These are phyloP conservation scores for Copidosoma floridanum DNA, from an alignment of 1,140 invertebrate species.

Conservation along the genomic window DNA sequence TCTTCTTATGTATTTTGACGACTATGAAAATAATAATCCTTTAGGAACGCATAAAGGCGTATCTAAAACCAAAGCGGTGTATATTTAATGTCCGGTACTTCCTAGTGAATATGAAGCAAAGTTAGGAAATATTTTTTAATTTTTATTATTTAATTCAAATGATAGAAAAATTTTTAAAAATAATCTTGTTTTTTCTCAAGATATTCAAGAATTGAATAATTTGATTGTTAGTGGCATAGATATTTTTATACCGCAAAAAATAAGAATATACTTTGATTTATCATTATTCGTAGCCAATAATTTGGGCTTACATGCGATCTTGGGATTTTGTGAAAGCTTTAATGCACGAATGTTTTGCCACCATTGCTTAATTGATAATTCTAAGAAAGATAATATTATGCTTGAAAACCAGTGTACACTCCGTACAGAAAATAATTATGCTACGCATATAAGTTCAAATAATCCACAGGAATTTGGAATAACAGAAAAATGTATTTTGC, in stretches of 20 bases:
- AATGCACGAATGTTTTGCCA: slow-evolving; percentile 20
- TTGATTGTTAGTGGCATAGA: not conserved
- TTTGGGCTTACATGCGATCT: slow-evolving; percentile 17
- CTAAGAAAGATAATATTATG: too few relatives aligned
- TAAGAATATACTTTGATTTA: slow-evolving; percentile 20
- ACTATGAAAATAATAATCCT: slow-evolving; percentile 28
- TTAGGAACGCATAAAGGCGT: slow-evolving; percentile 25
- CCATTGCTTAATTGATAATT: too few relatives aligned
- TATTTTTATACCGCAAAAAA: not conserved
- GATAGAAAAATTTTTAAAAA: slow-evolving; percentile 16
- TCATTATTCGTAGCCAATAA: not conserved
- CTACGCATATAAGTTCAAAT: too few relatives aligned
- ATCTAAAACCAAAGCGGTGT: slow-evolving; percentile 24
- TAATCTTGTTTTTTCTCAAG: slow-evolving; percentile 21
- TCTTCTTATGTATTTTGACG: slow-evolving; percentile 18
- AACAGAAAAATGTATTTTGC: slow-evolving; percentile 26
- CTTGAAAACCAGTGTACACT: too few relatives aligned
- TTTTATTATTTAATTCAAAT: slow-evolving; percentile 22
- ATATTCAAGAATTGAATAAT: not conserved
- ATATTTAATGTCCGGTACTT: slow-evolving; percentile 19
- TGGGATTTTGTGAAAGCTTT: slow-evolving; percentile 25
- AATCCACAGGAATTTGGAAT: too few relatives aligned
- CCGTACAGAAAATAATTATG: too few relatives aligned
- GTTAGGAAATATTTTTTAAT: slow-evolving; percentile 23
- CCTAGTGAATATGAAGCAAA: slow-evolving; percentile 22